Percentiles rank a stretch among this genome's conserved stretches.
Evolutionary conservation across 2,888 invertebrate species (phyloP).

Genomic region (Aporophyla lueneburgensis): DNA sequence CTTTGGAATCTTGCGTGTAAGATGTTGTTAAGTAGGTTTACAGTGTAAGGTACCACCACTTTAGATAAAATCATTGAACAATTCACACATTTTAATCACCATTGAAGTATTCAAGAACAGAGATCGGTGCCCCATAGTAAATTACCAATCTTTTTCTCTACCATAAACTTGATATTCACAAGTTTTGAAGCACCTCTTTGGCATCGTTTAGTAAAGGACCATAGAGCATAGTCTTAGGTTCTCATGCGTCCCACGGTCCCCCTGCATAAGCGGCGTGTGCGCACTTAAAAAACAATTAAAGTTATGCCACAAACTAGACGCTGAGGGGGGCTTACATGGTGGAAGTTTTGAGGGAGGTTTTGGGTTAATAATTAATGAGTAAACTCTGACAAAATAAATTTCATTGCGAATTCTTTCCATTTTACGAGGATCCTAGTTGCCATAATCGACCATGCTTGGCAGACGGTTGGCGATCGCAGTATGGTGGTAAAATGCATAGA

Average conservation of each 20-base stretch:
- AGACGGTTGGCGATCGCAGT: too few species aligned
- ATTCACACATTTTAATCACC: neutral
- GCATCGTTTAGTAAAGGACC: conserved; percentile 70
- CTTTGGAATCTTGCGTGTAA: too few species aligned
- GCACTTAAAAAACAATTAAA: conserved; percentile 89
- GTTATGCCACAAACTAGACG: conserved; percentile 79
- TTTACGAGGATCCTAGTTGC: neutral
- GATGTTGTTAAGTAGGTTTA: too few species aligned
- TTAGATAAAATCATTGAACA: neutral
- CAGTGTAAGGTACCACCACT: too few species aligned
- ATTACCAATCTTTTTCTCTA: conserved; percentile 20
- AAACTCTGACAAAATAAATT: neutral
- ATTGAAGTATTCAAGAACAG: neutral
- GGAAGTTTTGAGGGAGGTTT: neutral
- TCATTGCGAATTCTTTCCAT: neutral
- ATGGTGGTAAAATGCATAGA: too few species aligned
- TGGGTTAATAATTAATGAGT: conserved; percentile 14
- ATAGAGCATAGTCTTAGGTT: conserved; percentile 57
- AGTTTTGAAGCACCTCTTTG: conserved; percentile 59
- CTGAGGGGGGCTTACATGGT: conserved; percentile 74
- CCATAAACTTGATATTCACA: conserved; percentile 55
- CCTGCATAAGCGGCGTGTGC: conserved; percentile 69
- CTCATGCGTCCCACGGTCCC: conserved; percentile 72
- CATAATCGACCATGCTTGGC: too few species aligned
- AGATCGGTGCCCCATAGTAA: neutral